Evolutionary conservation across 2,888 invertebrate genomes (phyloP).

Genomic region (Agonum fuliginosum): DNA sequence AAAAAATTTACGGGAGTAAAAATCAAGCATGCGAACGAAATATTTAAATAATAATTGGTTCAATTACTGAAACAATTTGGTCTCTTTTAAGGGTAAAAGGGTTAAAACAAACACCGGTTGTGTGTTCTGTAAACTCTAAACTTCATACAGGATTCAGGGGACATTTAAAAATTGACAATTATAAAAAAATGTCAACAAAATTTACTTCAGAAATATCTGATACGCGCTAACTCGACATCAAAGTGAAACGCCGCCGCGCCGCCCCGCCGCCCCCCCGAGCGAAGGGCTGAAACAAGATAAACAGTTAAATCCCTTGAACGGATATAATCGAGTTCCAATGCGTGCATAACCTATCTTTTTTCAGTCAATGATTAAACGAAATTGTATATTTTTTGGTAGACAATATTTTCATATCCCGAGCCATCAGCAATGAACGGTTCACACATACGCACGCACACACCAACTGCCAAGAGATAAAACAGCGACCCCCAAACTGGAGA

Average conservation of each 20-base stretch:
- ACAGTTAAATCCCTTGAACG: conserved; percentile 44
- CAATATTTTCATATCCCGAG: conserved; percentile 49
- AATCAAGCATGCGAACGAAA: too few relatives aligned
- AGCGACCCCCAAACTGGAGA: neutral
- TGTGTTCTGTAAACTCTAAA: neutral
- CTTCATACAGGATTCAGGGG: neutral
- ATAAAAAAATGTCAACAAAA: conserved; percentile 44
- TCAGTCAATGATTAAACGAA: conserved; percentile 54
- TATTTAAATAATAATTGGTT: conserved; percentile 27
- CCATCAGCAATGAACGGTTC: conserved; percentile 41
- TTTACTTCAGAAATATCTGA: conserved; percentile 44
- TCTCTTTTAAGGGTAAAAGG: neutral
- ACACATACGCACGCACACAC: conserved; percentile 32
- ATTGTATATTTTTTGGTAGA: conserved; percentile 53
- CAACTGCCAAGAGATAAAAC: conserved; percentile 20
- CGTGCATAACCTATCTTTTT: conserved; percentile 43
- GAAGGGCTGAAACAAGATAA: conserved; percentile 42
- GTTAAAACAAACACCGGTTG: conserved; percentile 6
- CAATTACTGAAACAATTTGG: conserved; percentile 33
- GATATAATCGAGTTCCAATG: conserved; percentile 39
- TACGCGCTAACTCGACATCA: conserved; percentile 25
- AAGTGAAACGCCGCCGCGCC: neutral
- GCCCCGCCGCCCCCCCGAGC: neutral
- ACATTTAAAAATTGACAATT: conserved; percentile 43
- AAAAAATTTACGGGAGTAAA: too few relatives aligned